A percentile compares a stretch with the other conserved stretches of the same genome.
Evolutionary conservation across 2,888 invertebrate species (phyloP).

Genomic region (Athetis lepigone): DNA sequence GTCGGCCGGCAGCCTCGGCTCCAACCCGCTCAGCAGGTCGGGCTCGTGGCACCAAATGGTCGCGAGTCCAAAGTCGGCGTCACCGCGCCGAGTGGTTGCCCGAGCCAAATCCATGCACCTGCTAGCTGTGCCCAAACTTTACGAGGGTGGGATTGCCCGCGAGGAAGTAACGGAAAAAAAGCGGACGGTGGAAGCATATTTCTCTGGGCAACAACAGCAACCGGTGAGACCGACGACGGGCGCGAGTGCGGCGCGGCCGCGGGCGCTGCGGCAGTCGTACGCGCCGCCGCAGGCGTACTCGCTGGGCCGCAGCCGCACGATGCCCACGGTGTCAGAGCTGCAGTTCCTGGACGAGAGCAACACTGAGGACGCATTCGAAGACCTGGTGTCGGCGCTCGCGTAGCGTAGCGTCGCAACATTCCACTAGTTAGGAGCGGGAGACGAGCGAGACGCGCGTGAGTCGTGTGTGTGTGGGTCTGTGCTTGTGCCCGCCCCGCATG

Average conservation of each 20-base stretch:
- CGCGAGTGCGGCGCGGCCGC: constrained; percentile 39
- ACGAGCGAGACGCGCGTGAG: constrained; percentile 89
- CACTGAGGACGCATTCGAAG: constrained; percentile 97
- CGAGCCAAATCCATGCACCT: constrained; percentile 94
- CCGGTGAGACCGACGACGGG: constrained; percentile 66
- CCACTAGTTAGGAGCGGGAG: constrained; percentile 86
- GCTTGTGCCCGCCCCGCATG: constrained; percentile 83
- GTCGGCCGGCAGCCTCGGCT: constrained; percentile 75
- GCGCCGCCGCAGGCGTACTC: constrained; percentile 87
- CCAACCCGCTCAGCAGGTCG: constrained; percentile 89
- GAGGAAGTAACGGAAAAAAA: constrained; percentile 93
- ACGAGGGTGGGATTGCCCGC: constrained; percentile 94
- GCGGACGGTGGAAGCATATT: constrained; percentile 94
- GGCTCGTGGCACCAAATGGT: constrained; percentile 95
- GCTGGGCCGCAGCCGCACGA: constrained; percentile 93
- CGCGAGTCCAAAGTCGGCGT: constrained; percentile 78
- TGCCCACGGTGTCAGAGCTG: constrained; percentile 93
- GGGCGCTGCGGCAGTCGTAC: constrained; percentile 69
- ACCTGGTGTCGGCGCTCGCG: constrained; percentile 93
- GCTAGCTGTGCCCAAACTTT: constrained; percentile 94
- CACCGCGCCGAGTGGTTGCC: constrained; percentile 84
- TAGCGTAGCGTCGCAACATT: constrained; percentile 84
- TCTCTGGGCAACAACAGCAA: constrained; percentile 81
- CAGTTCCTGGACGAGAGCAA: constrained; percentile 94
- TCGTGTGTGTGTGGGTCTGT: constrained; percentile 89